Base-by-base conservation (phyloP, 2,888 invertebrate species). In the Drosophila trichaetosa region DNA sequence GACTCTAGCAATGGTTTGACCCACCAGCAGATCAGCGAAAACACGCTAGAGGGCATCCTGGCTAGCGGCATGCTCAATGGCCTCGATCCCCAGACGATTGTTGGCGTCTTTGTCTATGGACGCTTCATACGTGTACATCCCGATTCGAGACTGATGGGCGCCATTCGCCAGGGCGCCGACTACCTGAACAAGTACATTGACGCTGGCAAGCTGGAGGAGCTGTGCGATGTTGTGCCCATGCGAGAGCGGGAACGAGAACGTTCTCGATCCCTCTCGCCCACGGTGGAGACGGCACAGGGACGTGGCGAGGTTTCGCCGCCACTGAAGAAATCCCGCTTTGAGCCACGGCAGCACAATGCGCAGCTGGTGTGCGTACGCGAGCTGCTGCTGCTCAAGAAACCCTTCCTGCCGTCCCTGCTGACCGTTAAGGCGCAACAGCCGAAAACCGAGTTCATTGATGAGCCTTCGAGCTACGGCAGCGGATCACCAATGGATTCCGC, bases 51-150 rank as follows among this genome's bases (percentile, higher is more conserved):
- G 56, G 87, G 90, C 34, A 91, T 92, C 69, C 46, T 91, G 59
- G 90, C 91, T 16, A 96, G 96, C 59, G 95, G 97, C 57, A 96
- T 96, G 36, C 93, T 97, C 24, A 95, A 96, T 80, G 96, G 97
- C 91, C 95, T 97, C 62, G 95, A 95, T 82, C 96, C 97, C 18
- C 96, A 96, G 80, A 97, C 97, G 3, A 96, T 97, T 87, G 96
- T 96, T 82, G 97, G 97, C 6, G 96, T 97, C 82, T 95, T 96
- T 83, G 95, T 97, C 67, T 97, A 97, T 93, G 97, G 97, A n/a
- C 97, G 96, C 94, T 94, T 97, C 73, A 95, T 97, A 80, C 94
- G 96, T 40, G 96, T 97, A 18, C 96, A 90, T 95, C 95, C 96
- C 54, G 97, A 96, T 40, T 96, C 97, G 16, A 95, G 95, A 89